phyloP scores from a whole-genome alignment of 2,888 invertebrate species.

The Rosalia funebris region DNA sequence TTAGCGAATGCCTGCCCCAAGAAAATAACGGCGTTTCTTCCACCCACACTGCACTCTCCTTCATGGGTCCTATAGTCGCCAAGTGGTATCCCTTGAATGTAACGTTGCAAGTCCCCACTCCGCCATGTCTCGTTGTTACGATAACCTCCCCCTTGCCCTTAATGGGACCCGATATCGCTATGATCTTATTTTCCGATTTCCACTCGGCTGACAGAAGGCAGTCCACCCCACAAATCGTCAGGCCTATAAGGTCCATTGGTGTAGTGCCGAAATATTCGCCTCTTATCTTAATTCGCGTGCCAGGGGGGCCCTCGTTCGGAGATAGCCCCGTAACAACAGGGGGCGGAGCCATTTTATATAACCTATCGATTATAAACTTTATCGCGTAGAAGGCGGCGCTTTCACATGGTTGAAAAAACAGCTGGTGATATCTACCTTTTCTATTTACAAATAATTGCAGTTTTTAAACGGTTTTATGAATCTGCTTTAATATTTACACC shows the following conservation, averaged over 20 bases:
- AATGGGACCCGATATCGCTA: slow-evolving; percentile 92
- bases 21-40: slow-evolving; percentile 92
- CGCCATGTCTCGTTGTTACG: slow-evolving; percentile 86
- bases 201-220: slow-evolving; percentile 96
- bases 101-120: slow-evolving; percentile 88
- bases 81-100: slow-evolving; percentile 74
- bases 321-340: slow-evolving; percentile 96
- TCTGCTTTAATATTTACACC: too few species aligned
- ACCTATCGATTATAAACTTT: too few species aligned
- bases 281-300: slow-evolving; percentile 92
- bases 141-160: slow-evolving; percentile 93
- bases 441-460: too few species aligned
- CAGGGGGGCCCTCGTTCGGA: slow-evolving; percentile 98
- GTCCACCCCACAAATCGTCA: slow-evolving; percentile 95
- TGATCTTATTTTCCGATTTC: slow-evolving; percentile 97
- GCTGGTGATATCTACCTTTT: too few species aligned
- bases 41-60: slow-evolving; percentile 98
- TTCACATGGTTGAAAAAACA: too few species aligned
- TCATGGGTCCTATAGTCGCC: slow-evolving; percentile 82
- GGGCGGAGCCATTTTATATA: slow-evolving; percentile 73
- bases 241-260: slow-evolving; percentile 85
- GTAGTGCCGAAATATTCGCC: slow-evolving; percentile 94
- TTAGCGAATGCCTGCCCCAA: slow-evolving; percentile 86
- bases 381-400: too few species aligned
- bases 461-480: too few species aligned